phyloP scores from a whole-genome alignment of 1,140 invertebrate genomes.

The Neodiprion lecontei region DNA sequence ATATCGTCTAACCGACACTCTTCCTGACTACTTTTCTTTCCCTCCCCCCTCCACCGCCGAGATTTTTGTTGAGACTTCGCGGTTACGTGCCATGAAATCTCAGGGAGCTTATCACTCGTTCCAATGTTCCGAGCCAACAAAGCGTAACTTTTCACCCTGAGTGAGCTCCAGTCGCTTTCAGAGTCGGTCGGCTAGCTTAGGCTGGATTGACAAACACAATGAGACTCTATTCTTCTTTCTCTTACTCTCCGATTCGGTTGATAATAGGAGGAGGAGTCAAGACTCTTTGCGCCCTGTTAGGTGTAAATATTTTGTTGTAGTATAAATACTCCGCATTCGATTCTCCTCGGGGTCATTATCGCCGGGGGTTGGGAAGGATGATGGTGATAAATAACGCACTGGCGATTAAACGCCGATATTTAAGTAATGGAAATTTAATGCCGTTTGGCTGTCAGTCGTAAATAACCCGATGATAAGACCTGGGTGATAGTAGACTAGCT shows the following conservation, averaged over 20 bases:
- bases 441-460: not conserved
- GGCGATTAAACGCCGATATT: not conserved
- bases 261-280: not conserved
- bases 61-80: too few relatives aligned
- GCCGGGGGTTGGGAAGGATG: too few relatives aligned
- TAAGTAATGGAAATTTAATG: conserved; percentile 8
- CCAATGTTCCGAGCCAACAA: conserved; percentile 4
- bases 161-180: not conserved
- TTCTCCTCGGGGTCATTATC: too few relatives aligned
- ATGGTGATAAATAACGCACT: not conserved
- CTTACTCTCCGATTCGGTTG: not conserved
- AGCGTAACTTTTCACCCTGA: conserved; percentile 1
- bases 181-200: not conserved
- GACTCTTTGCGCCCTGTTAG: not conserved
- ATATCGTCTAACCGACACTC: too few relatives aligned
- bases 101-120: not conserved
- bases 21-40: too few relatives aligned
- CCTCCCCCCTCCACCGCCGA: too few relatives aligned
- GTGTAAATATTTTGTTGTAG: too few relatives aligned
- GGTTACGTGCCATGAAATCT: not conserved
- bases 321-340: too few relatives aligned
- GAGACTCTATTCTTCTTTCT: not conserved
- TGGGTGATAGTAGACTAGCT: not conserved
- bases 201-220: not conserved
- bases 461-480: conserved; percentile 5